These are phyloP conservation scores for Chrysomallon squamiferum DNA, from an alignment of 1,140 invertebrate species.

Conservation along the genomic window DNA sequence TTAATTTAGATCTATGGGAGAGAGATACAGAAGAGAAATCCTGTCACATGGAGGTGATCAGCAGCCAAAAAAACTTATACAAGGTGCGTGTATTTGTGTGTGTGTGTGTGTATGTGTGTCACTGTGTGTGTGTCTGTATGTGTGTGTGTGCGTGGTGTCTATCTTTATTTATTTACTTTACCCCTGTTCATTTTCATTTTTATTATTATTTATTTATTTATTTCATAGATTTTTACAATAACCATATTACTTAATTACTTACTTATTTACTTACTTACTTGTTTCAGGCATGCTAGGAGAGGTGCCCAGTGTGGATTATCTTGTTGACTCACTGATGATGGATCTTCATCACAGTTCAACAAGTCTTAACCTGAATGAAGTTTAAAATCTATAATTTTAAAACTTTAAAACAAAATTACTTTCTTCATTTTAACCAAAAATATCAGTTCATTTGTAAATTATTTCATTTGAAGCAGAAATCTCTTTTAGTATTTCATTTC, in stretches of 20 bases:
- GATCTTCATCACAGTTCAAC: conserved; percentile 48
- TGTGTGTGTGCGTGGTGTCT: neutral
- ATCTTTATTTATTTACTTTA: neutral
- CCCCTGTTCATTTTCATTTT: neutral
- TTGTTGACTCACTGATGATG: conserved; percentile 65
- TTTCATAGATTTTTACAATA: neutral
- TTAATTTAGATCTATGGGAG: conserved; percentile 75
- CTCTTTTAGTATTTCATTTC: too few species aligned
- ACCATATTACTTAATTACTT: neutral
- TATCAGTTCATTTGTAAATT: too few species aligned
- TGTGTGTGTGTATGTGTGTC: neutral
- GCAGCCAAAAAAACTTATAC: conserved; percentile 76
- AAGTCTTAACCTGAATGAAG: too few species aligned
- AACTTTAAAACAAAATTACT: too few species aligned
- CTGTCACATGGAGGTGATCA: conserved; percentile 89
- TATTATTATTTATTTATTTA: neutral
- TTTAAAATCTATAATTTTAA: too few species aligned
- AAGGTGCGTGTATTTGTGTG: conserved; percentile 35
- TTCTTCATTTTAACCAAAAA: too few species aligned
- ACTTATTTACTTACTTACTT: neutral
- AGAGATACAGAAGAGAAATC: conserved; percentile 78
- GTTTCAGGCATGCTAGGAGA: conserved; percentile 73
- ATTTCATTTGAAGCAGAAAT: too few species aligned
- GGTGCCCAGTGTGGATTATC: conserved; percentile 70
- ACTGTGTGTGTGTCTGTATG: neutral